Conservation (phyloP, 2,797 vertebrate genomes). For the Chloroceryle inda region DNA sequence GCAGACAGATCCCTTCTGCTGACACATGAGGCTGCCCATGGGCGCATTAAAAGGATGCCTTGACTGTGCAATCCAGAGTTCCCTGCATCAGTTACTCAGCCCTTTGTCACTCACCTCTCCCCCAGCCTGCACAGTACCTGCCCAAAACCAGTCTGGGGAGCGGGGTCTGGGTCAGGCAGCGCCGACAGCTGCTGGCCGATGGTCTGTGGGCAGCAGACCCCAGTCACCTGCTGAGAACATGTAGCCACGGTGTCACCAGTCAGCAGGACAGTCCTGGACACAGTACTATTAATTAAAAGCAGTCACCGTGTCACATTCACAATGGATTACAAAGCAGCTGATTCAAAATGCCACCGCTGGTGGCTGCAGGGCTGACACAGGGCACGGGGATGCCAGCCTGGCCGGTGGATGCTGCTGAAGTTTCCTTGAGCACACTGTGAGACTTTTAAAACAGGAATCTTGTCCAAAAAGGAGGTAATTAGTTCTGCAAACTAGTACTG, state of each 20-base stretch:
- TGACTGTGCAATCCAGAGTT: not conserved
- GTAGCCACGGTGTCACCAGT: rapidly evolving
- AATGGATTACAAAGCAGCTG: not conserved
- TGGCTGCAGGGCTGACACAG: not conserved
- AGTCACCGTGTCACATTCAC: rapidly evolving
- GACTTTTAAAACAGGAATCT: not conserved
- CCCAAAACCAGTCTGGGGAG: not conserved
- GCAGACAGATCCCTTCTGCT: not conserved
- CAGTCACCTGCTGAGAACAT: rapidly evolving
- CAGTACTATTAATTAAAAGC: too few species aligned
- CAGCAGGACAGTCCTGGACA: rapidly evolving
- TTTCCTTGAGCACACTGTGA: not conserved
- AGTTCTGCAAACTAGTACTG: not conserved
- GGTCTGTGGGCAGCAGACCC: not conserved
- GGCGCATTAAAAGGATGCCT: not conserved
- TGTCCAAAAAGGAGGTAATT: not conserved
- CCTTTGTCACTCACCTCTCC: too few species aligned
- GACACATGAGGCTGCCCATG: rapidly evolving
- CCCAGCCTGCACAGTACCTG: rapidly evolving
- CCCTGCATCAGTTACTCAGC: rapidly evolving
- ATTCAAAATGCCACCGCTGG: rapidly evolving
- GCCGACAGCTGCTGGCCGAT: rapidly evolving
- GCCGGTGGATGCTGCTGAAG: rapidly evolving
- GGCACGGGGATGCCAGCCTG: rapidly evolving
- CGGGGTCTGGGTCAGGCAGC: rapidly evolving